Percentiles rank a stretch among this genome's conserved stretches.
Evolutionary conservation across 2,888 invertebrate species (phyloP).

Genomic region (Pseudococcus longispinus): DNA sequence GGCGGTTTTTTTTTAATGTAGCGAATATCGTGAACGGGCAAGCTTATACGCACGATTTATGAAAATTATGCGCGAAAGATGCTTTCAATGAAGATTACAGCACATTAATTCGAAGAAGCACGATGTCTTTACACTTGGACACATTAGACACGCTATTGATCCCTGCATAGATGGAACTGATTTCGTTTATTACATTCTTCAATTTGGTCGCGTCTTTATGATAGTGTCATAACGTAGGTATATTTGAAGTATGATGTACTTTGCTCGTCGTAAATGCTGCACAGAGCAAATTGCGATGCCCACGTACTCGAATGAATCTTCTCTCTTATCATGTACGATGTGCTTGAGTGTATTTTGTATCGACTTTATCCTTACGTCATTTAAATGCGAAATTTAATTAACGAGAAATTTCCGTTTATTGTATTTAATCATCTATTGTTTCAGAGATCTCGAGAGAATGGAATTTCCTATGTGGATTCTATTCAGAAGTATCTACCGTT

Average conservation of each 20-base stretch:
- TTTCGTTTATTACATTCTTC: slow-evolving; percentile 14
- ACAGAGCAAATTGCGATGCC: background rate
- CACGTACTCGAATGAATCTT: background rate
- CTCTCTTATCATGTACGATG: background rate
- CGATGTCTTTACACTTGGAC: background rate
- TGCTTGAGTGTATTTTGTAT: background rate
- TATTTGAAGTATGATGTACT: background rate
- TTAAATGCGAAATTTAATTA: background rate
- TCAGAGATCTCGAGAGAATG: slow-evolving; percentile 4
- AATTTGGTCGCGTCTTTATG: background rate
- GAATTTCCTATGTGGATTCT: background rate
- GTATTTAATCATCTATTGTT: background rate
- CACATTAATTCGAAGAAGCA: slow-evolving; percentile 22
- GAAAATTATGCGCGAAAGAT: slow-evolving; percentile 42
- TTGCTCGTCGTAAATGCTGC: too few species aligned
- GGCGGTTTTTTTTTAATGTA: background rate
- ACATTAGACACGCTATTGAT: slow-evolving; percentile 40
- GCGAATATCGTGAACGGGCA: background rate
- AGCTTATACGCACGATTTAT: slow-evolving; percentile 45
- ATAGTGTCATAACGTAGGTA: background rate
- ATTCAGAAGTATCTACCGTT: background rate
- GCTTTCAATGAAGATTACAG: slow-evolving; percentile 8
- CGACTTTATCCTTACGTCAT: background rate
- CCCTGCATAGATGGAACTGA: slow-evolving; percentile 19
- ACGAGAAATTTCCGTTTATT: slow-evolving; percentile 4